These are phyloP conservation scores for Heliconius congener DNA, from an alignment of 1,140 invertebrate genomes.

Conservation along the genomic window DNA sequence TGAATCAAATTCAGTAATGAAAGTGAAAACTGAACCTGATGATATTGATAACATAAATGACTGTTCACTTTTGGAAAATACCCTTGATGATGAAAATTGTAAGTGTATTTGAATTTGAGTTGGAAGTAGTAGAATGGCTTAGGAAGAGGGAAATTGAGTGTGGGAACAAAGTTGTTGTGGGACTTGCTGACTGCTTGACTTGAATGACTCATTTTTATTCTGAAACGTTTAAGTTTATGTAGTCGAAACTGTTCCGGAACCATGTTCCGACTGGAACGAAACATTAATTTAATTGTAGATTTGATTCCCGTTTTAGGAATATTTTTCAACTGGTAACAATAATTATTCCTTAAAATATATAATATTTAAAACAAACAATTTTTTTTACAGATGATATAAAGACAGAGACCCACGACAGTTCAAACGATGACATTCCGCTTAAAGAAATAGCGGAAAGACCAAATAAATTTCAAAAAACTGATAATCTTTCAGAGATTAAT, in stretches of 20 bases:
- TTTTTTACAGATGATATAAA: slow-evolving; percentile 27
- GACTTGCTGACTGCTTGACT: too few relatives aligned
- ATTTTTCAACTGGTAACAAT: too few relatives aligned
- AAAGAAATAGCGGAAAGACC: slow-evolving; percentile 24
- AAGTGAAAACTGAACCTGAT: slow-evolving; percentile 35
- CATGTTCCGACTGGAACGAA: too few relatives aligned
- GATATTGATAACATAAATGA: slow-evolving; percentile 7
- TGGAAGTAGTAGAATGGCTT: too few relatives aligned
- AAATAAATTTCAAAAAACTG: background rate
- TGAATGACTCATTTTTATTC: too few relatives aligned
- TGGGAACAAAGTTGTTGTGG: too few relatives aligned
- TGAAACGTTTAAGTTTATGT: too few relatives aligned
- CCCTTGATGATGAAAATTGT: slow-evolving; percentile 29
- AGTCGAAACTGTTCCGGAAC: too few relatives aligned
- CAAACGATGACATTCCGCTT: slow-evolving; percentile 34
- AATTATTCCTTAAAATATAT: too few relatives aligned
- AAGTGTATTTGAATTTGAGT: background rate
- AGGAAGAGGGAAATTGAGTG: too few relatives aligned
- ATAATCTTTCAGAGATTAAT: background rate
- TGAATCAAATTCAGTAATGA: slow-evolving; percentile 21
- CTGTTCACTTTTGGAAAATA: slow-evolving; percentile 12
- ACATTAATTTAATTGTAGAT: too few relatives aligned
- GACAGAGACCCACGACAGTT: slow-evolving; percentile 21
- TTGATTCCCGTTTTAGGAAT: too few relatives aligned
- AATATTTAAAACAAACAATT: background rate